Percentiles rank a stretch among this genome's conserved stretches.
These are phyloP conservation scores for Psilanteris sp. DNA, from an alignment of 1,140 invertebrate genomes.

Conservation along the genomic window DNA sequence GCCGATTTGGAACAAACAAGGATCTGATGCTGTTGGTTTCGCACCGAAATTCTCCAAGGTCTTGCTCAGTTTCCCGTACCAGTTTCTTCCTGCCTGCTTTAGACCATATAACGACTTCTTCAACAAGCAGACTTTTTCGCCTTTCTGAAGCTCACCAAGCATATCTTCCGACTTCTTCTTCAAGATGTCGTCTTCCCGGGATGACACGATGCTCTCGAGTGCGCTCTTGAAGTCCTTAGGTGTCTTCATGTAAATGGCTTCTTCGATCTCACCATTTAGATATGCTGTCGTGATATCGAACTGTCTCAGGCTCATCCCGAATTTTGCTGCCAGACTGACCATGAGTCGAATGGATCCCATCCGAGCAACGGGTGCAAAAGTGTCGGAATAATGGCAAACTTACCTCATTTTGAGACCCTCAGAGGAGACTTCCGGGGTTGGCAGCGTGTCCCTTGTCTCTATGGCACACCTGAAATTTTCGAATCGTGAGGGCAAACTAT, in stretches of 20 bases:
- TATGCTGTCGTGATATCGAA: neutral
- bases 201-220: neutral
- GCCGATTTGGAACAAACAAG: neutral
- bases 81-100: neutral
- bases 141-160: neutral
- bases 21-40: neutral
- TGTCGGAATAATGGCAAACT: too few species aligned
- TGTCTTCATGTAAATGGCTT: neutral
- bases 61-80: neutral
- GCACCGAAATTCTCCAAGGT: neutral
- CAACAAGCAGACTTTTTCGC: neutral
- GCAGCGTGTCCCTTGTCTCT: neutral
- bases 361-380: too few species aligned
- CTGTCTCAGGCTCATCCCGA: conserved; percentile 57
- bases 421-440: too few species aligned
- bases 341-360: too few species aligned
- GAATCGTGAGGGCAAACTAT: conserved; percentile 14
- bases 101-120: neutral
- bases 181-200: neutral
- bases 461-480: conserved; percentile 6
- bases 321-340: conserved; percentile 49
- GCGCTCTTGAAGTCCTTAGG: conserved; percentile 31
- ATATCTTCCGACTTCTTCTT: conserved; percentile 1
- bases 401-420: too few species aligned
- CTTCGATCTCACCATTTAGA: neutral